Conservation (phyloP, 2,113 vertebrate genomes). For the Rostratula benghalensis region DNA sequence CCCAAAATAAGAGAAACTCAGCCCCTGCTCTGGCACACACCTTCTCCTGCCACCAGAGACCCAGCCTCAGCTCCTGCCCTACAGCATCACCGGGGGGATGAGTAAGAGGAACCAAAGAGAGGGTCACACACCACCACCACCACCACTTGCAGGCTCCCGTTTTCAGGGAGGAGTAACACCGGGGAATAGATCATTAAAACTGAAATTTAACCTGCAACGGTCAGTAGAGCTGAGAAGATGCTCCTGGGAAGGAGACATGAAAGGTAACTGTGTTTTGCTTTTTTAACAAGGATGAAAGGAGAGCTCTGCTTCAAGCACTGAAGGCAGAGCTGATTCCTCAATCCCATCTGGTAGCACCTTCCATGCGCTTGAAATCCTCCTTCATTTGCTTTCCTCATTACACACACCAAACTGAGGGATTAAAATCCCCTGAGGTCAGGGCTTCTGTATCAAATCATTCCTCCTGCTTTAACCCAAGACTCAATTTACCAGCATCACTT, state of each 20-base stretch:
- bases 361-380: not conserved
- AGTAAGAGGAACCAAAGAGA: not conserved
- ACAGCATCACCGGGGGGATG: accelerated
- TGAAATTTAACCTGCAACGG: not conserved
- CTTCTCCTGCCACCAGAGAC: not conserved
- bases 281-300: not conserved
- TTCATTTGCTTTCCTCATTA: not conserved
- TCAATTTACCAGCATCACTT: not conserved
- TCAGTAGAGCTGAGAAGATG: not conserved
- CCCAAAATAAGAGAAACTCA: not conserved
- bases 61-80: not conserved
- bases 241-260: not conserved
- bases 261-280: not conserved
- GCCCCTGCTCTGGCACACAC: accelerated
- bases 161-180: not conserved
- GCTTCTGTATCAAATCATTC: not conserved
- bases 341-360: not conserved
- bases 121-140: not conserved
- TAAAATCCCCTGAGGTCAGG: not conserved
- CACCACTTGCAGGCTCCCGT: accelerated
- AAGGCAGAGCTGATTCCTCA: not conserved
- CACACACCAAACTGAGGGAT: not conserved
- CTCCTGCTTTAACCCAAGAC: not conserved
- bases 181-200: not conserved
- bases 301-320: not conserved